phyloP scores from a whole-genome alignment of 2,797 vertebrate species.

The Typhlichthys subterraneus region DNA sequence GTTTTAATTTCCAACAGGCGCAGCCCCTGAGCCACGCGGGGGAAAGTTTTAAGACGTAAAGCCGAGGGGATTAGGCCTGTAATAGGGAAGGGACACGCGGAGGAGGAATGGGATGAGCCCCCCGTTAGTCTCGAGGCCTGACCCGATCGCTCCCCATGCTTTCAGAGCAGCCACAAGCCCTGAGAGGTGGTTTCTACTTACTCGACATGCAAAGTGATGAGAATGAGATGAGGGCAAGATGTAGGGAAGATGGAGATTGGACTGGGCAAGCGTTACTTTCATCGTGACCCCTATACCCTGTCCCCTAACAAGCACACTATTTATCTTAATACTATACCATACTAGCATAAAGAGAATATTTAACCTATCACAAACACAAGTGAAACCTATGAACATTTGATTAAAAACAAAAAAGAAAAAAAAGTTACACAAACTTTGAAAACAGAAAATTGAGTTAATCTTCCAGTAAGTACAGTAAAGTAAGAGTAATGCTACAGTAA shows the following conservation, averaged over 20 bases:
- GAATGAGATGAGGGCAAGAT: constrained; percentile 27
- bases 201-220: constrained; percentile 50
- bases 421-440: neutral
- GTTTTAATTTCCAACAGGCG: constrained; percentile 62
- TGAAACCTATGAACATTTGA: no score
- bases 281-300: neutral
- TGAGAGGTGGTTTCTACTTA: constrained; percentile 36
- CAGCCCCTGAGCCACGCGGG: constrained; percentile 41
- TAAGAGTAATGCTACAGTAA: neutral
- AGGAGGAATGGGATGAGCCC: constrained; percentile 51
- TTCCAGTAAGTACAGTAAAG: constrained; percentile 2
- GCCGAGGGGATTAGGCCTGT: constrained; percentile 66
- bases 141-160: constrained; percentile 26
- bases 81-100: constrained; percentile 51
- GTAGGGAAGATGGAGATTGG: constrained; percentile 57
- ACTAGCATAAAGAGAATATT: no score
- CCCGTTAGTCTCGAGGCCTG: constrained; percentile 15
- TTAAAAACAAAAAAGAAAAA: neutral
- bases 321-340: no score
- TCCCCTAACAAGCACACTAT: neutral
- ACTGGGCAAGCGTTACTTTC: constrained; percentile 16
- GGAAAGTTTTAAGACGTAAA: constrained; percentile 69
- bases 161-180: constrained; percentile 39
- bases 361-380: no score
- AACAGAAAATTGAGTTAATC: neutral